A percentile compares a stretch with the other conserved stretches of the same genome.
phyloP scores from a whole-genome alignment of 1,140 invertebrate genomes.

The Drosophila melanica region DNA sequence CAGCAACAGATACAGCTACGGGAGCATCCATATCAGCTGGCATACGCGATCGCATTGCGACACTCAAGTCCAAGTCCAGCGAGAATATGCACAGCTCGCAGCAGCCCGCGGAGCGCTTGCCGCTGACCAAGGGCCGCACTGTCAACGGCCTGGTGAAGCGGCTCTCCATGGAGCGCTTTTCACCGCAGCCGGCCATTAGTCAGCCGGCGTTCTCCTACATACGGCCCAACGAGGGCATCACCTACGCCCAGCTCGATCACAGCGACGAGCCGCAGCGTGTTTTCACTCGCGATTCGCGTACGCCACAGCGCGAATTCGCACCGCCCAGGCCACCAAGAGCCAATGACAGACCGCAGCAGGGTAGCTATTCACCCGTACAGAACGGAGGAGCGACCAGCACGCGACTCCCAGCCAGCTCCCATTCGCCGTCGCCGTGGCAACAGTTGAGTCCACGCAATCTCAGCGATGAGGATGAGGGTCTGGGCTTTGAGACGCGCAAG shows the following conservation, averaged over 20 bases:
- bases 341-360: constrained; percentile 37
- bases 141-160: constrained; percentile 88
- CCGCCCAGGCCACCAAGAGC: constrained; percentile 57
- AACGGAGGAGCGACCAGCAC: constrained; percentile 30
- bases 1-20: background rate
- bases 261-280: constrained; percentile 56
- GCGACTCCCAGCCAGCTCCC: constrained; percentile 45
- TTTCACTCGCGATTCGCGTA: constrained; percentile 52
- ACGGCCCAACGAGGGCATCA: constrained; percentile 85
- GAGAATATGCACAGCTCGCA: constrained; percentile 89
- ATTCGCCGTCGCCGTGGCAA: constrained; percentile 80
- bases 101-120: constrained; percentile 87
- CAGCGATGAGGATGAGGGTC: constrained; percentile 89
- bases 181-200: constrained; percentile 86
- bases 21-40: constrained; percentile 84
- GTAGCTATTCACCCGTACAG: constrained; percentile 55
- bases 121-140: constrained; percentile 87
- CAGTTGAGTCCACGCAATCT: constrained; percentile 79
- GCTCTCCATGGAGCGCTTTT: constrained; percentile 87
- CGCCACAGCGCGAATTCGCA: constrained; percentile 59
- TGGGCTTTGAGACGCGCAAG: constrained; percentile 87
- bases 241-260: constrained; percentile 90
- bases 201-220: constrained; percentile 82
- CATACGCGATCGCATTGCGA: constrained; percentile 78
- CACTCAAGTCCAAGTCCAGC: constrained; percentile 84